Base-by-base conservation (phyloP, 2,888 invertebrate genomes). In the Coleophora deauratella region DNA sequence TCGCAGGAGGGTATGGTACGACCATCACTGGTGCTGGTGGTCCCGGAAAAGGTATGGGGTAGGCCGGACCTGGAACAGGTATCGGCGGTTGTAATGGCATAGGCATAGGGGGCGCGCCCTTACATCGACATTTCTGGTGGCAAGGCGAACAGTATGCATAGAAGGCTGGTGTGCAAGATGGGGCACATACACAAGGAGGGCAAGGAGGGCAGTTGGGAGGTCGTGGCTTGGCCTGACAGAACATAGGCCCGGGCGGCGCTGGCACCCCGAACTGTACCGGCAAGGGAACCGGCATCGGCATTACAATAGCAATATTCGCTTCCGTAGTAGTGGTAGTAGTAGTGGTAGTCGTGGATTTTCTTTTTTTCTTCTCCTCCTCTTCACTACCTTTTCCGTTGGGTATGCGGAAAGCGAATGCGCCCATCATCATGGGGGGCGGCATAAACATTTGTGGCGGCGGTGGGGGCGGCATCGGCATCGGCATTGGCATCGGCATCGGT, bases 101-200 rank as follows among this genome's bases (percentile, higher is more conserved):
- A 2, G 54, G 51, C 11, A 35, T 13, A 1, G 57, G 52, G 1
- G 47, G 14, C 15, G 33, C 34, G 6, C 54, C 52, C 3, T 47
- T 61, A 50, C 79, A 79, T 41, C 75, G 62, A 43, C 82, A 82
- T 47, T 66, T 66, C 47, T 55, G 54, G 42, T 82, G 82, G 35
- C 82, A 82, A 4, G 68, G 55, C 0, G 81, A 81, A 41, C 81
- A 81, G 44, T 62, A 81, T 0, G 81, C 64, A 44, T 70, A 81
- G 50, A 78, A 77, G 1, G 78, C 51, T n/a, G 81, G 81, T 1
- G 77, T 78, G 41, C 80, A 81, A 0, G 61, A 55, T 1, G 81
- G 79, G 21, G 39, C 38, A 41, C 81, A 81, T 0, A 66, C 38
- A 42, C 81, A 81, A 0, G 81, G 81, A 0, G 81, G 81, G 35